Conservation (phyloP, 2,797 vertebrate genomes). For the Clamator glandarius region DNA sequence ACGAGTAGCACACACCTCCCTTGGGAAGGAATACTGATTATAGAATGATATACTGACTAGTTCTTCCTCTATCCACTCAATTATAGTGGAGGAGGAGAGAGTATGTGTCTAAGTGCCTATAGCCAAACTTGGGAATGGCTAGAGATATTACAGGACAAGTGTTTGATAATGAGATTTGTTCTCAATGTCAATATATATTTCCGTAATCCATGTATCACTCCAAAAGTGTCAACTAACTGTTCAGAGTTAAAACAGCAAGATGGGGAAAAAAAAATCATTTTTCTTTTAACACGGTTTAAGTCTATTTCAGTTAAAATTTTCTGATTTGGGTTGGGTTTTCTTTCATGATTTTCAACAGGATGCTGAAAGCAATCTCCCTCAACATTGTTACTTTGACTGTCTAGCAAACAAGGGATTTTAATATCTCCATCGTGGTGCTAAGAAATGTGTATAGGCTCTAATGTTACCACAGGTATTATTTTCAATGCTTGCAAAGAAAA, state of each 20-base stretch:
- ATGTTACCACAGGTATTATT: not conserved
- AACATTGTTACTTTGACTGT: not conserved
- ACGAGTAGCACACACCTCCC: not conserved
- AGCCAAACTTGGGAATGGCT: not conserved
- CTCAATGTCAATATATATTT: not conserved
- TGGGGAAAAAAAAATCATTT: not conserved
- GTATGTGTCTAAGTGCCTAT: fast-evolving
- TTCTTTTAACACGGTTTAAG: not conserved
- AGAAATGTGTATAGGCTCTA: not conserved
- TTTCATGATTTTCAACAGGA: constrained; percentile 3
- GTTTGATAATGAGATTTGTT: not conserved
- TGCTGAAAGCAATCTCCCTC: not conserved
- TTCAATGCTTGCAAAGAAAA: not conserved
- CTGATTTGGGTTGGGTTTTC: not conserved
- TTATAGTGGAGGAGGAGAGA: not conserved
- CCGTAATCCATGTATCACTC: not conserved
- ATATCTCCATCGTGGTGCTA: not conserved
- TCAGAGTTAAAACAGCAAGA: not conserved
- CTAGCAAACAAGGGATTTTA: not conserved
- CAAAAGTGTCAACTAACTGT: not conserved
- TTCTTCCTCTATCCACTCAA: not conserved
- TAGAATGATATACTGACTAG: not conserved
- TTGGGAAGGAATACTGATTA: not conserved
- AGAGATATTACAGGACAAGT: not conserved
- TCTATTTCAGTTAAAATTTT: not conserved